Conservation (phyloP, 2,888 invertebrate genomes). For the Lacanobia wlatinum region DNA sequence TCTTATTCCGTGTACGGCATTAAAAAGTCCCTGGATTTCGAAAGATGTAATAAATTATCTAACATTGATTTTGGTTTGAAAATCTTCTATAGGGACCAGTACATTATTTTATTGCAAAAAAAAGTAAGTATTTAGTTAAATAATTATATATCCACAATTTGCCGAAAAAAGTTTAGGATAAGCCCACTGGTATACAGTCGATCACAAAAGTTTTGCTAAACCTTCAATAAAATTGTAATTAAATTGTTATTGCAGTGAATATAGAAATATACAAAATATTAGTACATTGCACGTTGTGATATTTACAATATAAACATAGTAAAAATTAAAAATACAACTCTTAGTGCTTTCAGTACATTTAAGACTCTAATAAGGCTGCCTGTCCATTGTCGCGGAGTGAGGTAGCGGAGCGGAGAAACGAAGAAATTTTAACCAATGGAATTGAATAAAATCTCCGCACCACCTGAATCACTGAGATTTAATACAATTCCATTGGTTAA, state of each 20-base stretch:
- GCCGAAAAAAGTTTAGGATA: background rate
- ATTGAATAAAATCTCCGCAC: no score
- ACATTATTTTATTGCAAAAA: no score
- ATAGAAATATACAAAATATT: slow-evolving; percentile 52
- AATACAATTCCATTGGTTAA: no score
- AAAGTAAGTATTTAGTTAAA: slow-evolving; percentile 1
- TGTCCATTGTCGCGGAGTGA: no score
- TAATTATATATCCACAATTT: background rate
- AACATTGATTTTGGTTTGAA: background rate
- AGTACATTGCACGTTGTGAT: slow-evolving; percentile 64
- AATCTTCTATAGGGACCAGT: background rate
- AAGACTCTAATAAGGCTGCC: slow-evolving; percentile 2
- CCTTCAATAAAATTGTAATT: background rate
- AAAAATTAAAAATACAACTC: slow-evolving; percentile 45
- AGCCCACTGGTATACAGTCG: background rate
- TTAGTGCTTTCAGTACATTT: slow-evolving; percentile 39
- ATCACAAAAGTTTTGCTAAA: slow-evolving; percentile 10
- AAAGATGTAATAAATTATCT: background rate
- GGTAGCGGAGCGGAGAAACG: no score
- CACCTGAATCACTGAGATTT: no score
- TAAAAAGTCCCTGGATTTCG: background rate
- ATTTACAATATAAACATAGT: slow-evolving; percentile 69
- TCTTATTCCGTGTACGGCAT: background rate
- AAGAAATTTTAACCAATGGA: no score
- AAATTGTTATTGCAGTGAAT: slow-evolving; percentile 40